Conservation (phyloP, 1,140 invertebrate genomes). For the Lordiphosa clarofinis region DNA sequence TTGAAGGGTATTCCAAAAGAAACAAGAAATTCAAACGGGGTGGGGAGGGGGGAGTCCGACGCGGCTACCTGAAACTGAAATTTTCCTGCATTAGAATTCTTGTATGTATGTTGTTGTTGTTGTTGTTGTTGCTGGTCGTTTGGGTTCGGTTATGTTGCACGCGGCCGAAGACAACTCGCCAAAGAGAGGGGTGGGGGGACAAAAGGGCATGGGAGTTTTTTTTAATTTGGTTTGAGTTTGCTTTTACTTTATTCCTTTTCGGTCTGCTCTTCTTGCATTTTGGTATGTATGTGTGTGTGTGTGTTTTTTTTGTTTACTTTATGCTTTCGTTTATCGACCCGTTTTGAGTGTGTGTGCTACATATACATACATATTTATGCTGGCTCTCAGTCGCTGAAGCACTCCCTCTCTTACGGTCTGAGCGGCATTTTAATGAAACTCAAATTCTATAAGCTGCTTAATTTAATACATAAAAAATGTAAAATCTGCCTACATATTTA, state of each 20-base stretch:
- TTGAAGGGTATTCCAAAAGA: constrained; percentile 13
- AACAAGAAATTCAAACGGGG: constrained; percentile 45
- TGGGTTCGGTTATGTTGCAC: constrained; percentile 52
- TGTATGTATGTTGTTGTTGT: constrained; percentile 37
- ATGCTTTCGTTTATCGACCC: constrained; percentile 78
- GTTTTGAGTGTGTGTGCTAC: constrained; percentile 61
- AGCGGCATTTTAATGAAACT: too few relatives aligned
- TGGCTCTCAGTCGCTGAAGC: constrained; percentile 8
- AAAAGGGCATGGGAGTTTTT: constrained; percentile 35
- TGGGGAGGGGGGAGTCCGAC: constrained; percentile 7
- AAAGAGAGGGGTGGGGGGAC: constrained; percentile 11
- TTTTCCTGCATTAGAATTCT: constrained; percentile 73
- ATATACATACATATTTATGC: constrained; percentile 29
- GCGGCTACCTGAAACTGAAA: constrained; percentile 71
- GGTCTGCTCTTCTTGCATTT: constrained; percentile 25
- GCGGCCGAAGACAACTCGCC: constrained; percentile 44
- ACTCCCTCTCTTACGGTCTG: constrained; percentile 30
- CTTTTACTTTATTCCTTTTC: constrained; percentile 43
- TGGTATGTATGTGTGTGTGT: constrained; percentile 24
- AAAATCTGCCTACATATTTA: too few relatives aligned
- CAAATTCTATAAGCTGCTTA: too few relatives aligned
- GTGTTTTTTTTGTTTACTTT: constrained; percentile 74
- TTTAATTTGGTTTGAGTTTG: constrained; percentile 18
- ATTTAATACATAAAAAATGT: too few relatives aligned
- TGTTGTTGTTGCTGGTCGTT: constrained; percentile 10